These are phyloP conservation scores for Caracal caracal DNA, from an alignment of 2,113 vertebrate genomes.

Conservation along the genomic window DNA sequence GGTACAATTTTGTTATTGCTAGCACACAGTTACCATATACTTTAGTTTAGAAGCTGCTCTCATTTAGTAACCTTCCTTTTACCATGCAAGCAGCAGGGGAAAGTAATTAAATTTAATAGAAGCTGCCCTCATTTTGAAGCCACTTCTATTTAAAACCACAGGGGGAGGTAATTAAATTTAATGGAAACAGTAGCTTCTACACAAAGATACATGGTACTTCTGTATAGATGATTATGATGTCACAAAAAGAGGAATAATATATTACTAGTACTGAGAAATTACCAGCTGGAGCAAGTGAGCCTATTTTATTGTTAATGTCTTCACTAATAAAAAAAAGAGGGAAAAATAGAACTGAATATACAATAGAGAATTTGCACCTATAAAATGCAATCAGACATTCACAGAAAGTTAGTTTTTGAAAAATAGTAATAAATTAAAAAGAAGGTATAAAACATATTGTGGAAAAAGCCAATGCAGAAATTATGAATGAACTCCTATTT, in stretches of 20 bases:
- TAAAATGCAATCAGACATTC: not conserved
- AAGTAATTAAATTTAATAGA: conserved; percentile 85
- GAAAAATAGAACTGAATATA: conserved; percentile 56
- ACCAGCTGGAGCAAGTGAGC: conserved; percentile 78
- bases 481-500: not conserved
- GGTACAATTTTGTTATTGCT: conserved; percentile 43
- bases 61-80: conserved; percentile 74
- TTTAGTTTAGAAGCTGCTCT: conserved; percentile 78
- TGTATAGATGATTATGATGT: conserved; percentile 83
- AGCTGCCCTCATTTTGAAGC: conserved; percentile 84
- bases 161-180: conserved; percentile 85
- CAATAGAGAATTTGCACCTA: conserved; percentile 30
- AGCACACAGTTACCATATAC: conserved; percentile 72
- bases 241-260: conserved; percentile 83
- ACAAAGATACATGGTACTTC: conserved; percentile 83
- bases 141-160: conserved; percentile 84
- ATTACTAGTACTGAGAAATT: conserved; percentile 79
- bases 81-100: conserved; percentile 80
- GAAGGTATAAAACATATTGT: not conserved
- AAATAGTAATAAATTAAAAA: conserved; percentile 36
- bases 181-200: conserved; percentile 84
- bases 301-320: conserved; percentile 80
- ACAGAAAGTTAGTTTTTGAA: conserved; percentile 48
- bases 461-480: conserved; percentile 9
- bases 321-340: conserved; percentile 70